Evolutionary conservation across 1,140 invertebrate genomes (phyloP).

Genomic region (Pseudomyrmex flavicornis): DNA sequence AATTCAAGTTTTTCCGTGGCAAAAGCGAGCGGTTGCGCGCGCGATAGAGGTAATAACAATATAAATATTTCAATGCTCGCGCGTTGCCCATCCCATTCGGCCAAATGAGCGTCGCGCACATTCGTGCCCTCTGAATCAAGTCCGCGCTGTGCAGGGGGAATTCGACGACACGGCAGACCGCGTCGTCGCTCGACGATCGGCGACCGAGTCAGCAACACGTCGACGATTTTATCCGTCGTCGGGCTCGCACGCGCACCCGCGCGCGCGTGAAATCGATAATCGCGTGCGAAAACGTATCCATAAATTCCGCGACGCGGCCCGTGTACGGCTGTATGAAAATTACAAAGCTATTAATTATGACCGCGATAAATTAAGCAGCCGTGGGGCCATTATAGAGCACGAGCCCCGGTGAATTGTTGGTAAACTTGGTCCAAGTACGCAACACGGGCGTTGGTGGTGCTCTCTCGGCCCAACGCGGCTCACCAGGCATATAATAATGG

Average conservation of each 20-base stretch:
- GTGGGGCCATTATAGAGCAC: conserved; percentile 84
- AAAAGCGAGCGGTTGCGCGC: background rate
- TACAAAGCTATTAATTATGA: conserved; percentile 86
- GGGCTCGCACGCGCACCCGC: conserved; percentile 34
- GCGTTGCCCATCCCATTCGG: background rate
- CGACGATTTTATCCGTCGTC: conserved; percentile 61
- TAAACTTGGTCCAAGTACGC: conserved; percentile 86
- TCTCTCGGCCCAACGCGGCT: conserved; percentile 81
- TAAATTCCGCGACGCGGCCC: conserved; percentile 76
- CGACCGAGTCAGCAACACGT: conserved; percentile 41
- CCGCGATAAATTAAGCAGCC: conserved; percentile 85
- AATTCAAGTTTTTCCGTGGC: conserved; percentile 24
- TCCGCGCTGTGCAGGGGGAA: background rate
- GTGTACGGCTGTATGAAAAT: conserved; percentile 83
- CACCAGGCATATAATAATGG: conserved; percentile 85
- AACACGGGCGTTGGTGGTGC: conserved; percentile 80
- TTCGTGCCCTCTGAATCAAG: background rate
- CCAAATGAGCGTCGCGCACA: conserved; percentile 8
- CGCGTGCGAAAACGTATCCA: conserved; percentile 78
- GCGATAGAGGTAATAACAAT: conserved; percentile 14
- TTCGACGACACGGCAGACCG: conserved; percentile 31
- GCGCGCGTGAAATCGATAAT: conserved; percentile 76
- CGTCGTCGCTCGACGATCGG: conserved; percentile 49
- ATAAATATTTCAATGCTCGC: conserved; percentile 48
- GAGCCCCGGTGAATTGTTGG: conserved; percentile 85